Evolutionary conservation across 92 coral and sea anemone species (phyloP).

Genomic region (Umimayanthus chanpuru): DNA sequence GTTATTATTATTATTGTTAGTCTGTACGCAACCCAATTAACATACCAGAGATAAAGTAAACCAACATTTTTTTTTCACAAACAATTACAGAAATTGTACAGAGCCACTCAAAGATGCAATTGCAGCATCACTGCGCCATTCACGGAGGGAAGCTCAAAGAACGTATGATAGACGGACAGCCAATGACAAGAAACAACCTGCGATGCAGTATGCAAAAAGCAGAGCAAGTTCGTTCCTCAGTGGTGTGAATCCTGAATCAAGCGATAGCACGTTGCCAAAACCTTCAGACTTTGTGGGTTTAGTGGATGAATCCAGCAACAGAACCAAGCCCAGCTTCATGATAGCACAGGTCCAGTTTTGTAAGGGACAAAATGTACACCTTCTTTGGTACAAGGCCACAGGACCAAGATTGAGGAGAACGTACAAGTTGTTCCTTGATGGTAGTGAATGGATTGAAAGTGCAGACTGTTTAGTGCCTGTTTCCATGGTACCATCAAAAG

Average conservation of each 20-base stretch:
- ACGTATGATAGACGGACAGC: too few relatives aligned
- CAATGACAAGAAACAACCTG: constrained; percentile 35
- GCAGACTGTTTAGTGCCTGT: neutral
- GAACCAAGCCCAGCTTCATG: neutral
- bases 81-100: neutral
- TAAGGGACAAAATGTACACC: constrained; percentile 33
- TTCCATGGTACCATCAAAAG: neutral
- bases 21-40: too few relatives aligned
- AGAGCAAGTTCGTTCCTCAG: neutral
- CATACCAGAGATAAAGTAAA: too few relatives aligned
- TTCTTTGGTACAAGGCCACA: constrained; percentile 2
- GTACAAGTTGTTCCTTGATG: neutral
- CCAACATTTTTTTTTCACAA: neutral
- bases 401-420: neutral
- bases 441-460: neutral
- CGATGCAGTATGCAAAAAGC: constrained; percentile 10
- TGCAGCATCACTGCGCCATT: too few relatives aligned
- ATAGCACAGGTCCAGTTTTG: constrained; percentile 31
- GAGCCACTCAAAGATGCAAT: constrained; percentile 43
- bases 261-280: constrained; percentile 6
- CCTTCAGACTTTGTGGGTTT: constrained; percentile 43
- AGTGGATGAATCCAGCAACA: constrained; percentile 14
- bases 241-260: neutral
- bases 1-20: too few relatives aligned
- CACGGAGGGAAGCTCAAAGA: too few relatives aligned